These are phyloP conservation scores for Macrophya alboannulata DNA, from an alignment of 2,888 invertebrate species.

Conservation along the genomic window DNA sequence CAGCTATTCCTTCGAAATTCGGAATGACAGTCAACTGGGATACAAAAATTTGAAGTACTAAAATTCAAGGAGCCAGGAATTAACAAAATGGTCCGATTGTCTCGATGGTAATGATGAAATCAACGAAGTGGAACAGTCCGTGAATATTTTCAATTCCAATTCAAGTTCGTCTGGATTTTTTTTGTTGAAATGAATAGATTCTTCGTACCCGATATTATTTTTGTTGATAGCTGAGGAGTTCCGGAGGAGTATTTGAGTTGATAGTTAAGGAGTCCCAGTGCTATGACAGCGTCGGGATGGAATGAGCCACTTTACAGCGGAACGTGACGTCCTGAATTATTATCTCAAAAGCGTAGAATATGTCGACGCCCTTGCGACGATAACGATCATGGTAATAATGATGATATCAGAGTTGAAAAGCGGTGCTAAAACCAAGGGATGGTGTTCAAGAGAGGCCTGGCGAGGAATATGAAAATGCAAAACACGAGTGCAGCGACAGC, in stretches of 20 bases:
- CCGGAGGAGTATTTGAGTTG: too few species aligned
- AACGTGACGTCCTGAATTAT: constrained; percentile 37
- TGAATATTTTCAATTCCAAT: constrained; percentile 9
- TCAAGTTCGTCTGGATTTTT: not conserved
- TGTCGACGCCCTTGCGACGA: constrained; percentile 12
- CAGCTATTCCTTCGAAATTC: not conserved
- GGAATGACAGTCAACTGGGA: not conserved
- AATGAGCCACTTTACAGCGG: constrained; percentile 23
- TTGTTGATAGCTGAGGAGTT: not conserved
- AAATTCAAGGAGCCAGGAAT: not conserved
- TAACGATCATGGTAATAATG: constrained; percentile 37
- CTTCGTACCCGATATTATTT: not conserved
- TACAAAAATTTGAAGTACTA: not conserved
- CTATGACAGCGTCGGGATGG: constrained; percentile 27
- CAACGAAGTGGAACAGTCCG: not conserved
- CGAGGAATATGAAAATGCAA: constrained; percentile 1
- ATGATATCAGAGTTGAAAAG: constrained; percentile 33
- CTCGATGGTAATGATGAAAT: not conserved
- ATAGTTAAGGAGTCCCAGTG: not conserved
- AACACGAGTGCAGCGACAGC: constrained; percentile 13
- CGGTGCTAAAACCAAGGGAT: constrained; percentile 17
- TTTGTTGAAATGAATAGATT: not conserved
- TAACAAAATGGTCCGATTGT: not conserved
- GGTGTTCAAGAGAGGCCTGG: not conserved
- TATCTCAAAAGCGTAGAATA: constrained; percentile 45